These are phyloP conservation scores for Protodeltote pygarga DNA, from an alignment of 2,888 invertebrate species.

Conservation along the genomic window DNA sequence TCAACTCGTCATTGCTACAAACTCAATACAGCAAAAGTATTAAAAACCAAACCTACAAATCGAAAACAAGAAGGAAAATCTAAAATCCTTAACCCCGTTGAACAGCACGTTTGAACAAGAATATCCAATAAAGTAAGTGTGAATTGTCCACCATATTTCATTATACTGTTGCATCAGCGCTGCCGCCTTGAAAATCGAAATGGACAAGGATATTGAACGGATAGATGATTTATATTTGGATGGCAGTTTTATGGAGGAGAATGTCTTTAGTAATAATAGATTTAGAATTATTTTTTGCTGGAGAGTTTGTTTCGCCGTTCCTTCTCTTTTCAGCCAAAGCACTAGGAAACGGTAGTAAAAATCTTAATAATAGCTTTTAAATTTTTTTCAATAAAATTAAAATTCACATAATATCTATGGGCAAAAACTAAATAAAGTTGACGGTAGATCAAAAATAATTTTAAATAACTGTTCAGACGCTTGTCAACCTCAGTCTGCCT, in stretches of 20 bases:
- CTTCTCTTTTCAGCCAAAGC: too few species aligned
- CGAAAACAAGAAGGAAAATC: conserved; percentile 15
- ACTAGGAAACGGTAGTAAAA: too few species aligned
- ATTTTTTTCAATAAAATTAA: too few species aligned
- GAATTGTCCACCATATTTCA: conserved; percentile 51
- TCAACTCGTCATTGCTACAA: not conserved
- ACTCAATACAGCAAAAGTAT: conserved; percentile 13
- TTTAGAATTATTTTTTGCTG: too few species aligned
- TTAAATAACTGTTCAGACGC: too few species aligned
- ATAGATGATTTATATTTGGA: conserved; percentile 41
- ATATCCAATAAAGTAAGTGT: conserved; percentile 47
- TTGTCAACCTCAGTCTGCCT: too few species aligned
- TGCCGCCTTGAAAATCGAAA: conserved; percentile 42
- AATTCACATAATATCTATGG: too few species aligned
- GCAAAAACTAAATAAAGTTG: too few species aligned
- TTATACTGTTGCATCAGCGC: conserved; percentile 48
- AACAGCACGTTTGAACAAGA: conserved; percentile 24
- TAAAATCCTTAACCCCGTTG: conserved; percentile 26
- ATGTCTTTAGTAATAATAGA: not conserved
- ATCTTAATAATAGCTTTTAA: too few species aligned
- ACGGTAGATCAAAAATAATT: too few species aligned
- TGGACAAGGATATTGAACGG: conserved; percentile 43
- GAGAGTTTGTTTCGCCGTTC: too few species aligned
- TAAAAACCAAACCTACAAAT: conserved; percentile 15
- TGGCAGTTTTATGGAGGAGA: conserved; percentile 23